A percentile compares a stretch with the other conserved stretches of the same genome.
phyloP scores from a whole-genome alignment of 2,888 invertebrate genomes.

The Sminthurides aquaticus region DNA sequence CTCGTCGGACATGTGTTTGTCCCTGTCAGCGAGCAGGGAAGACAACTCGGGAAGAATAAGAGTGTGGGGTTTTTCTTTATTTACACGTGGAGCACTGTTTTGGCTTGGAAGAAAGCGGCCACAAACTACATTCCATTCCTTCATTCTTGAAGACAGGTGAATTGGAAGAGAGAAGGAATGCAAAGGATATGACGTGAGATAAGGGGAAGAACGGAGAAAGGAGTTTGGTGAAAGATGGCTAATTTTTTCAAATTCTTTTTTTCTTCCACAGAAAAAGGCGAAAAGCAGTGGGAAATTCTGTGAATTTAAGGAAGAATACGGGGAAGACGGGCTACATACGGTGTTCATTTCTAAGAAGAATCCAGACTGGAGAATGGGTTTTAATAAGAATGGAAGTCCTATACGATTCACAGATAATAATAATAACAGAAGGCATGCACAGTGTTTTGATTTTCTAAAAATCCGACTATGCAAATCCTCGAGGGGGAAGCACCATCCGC shows the following conservation, averaged over 20 bases:
- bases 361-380: slow-evolving; percentile 32
- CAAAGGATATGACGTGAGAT: too few species aligned
- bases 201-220: too few species aligned
- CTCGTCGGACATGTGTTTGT: background rate
- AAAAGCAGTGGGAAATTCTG: slow-evolving; percentile 24
- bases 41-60: background rate
- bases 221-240: too few species aligned
- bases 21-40: background rate
- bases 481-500: slow-evolving; percentile 3
- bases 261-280: slow-evolving; percentile 30
- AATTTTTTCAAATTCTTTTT: too few species aligned
- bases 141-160: too few species aligned
- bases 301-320: slow-evolving; percentile 31
- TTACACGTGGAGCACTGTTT: too few species aligned
- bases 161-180: too few species aligned
- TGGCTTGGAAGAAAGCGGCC: too few species aligned
- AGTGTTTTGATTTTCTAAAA: slow-evolving; percentile 18
- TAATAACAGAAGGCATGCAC: background rate
- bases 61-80: too few species aligned
- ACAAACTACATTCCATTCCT: too few species aligned
- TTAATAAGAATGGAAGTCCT: slow-evolving; percentile 30
- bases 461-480: background rate
- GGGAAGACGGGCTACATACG: slow-evolving; percentile 10
- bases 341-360: slow-evolving; percentile 32
- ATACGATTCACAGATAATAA: slow-evolving; percentile 1